Percentiles rank a stretch among this genome's conserved stretches.
Evolutionary conservation across 2,888 invertebrate species (phyloP).

Genomic region (Pycnomerus fuliginosus): DNA sequence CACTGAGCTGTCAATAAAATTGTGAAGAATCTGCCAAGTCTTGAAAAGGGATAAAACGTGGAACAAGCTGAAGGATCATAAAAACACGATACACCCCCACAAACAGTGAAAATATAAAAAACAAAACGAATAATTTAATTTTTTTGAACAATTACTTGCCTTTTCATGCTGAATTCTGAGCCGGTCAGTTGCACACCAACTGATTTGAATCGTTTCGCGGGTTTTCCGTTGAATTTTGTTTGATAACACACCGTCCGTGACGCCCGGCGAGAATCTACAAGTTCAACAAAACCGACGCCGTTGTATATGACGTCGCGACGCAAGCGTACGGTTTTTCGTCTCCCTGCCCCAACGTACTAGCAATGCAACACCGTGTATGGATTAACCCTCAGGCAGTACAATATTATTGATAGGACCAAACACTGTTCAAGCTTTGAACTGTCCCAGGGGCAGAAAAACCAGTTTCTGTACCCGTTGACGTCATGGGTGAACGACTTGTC

Average conservation of each 20-base stretch:
- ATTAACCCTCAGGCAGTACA: constrained; percentile 10
- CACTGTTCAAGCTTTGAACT: no score
- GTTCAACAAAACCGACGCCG: constrained; percentile 28
- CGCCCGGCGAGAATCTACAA: constrained; percentile 40
- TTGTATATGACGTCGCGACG: constrained; percentile 29
- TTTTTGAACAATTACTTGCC: background rate
- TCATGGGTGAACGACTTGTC: no score
- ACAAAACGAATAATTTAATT: background rate
- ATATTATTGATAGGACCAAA: constrained; percentile 17
- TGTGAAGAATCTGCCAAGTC: no score
- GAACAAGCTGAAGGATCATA: background rate
- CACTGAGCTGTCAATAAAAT: no score
- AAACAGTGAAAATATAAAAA: background rate
- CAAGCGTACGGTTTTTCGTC: constrained; percentile 23
- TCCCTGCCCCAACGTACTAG: constrained; percentile 13
- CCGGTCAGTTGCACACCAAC: no score
- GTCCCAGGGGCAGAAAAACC: no score
- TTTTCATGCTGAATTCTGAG: no score
- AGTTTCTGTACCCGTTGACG: no score
- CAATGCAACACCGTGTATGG: constrained; percentile 18
- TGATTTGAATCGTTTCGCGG: constrained; percentile 10
- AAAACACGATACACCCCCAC: background rate
- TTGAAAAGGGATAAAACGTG: no score
- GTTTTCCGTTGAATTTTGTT: constrained; percentile 11
- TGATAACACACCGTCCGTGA: constrained; percentile 26